Evolutionary conservation across 2,113 vertebrate genomes (phyloP).

Genomic region (Boleophthalmus pectinirostris): DNA sequence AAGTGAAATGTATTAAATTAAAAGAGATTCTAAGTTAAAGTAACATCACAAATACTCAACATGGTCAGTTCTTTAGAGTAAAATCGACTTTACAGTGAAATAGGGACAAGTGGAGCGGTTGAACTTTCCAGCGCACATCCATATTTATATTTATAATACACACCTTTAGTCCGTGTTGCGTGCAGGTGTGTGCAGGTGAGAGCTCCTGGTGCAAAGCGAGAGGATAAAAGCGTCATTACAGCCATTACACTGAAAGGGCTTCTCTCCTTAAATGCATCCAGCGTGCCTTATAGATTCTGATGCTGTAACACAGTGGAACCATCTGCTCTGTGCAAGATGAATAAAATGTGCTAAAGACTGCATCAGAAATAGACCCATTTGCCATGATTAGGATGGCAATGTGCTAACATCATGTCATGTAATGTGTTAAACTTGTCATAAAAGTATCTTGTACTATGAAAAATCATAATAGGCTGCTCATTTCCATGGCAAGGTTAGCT

Average conservation of each 20-base stretch:
- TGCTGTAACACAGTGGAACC: neutral
- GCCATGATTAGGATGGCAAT: neutral
- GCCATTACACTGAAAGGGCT: neutral
- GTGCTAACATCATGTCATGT: neutral
- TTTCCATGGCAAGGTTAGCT: too few relatives aligned
- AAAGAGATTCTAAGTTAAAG: too few relatives aligned
- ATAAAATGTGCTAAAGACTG: neutral
- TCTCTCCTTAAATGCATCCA: neutral
- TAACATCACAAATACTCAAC: too few relatives aligned
- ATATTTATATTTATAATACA: neutral
- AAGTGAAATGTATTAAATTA: too few relatives aligned
- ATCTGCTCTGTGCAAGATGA: neutral
- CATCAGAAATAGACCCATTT: neutral
- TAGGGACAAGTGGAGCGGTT: neutral
- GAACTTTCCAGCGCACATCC: neutral
- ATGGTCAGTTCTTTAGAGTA: slow-evolving; percentile 22
- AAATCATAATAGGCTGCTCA: too few relatives aligned
- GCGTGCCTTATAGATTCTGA: neutral
- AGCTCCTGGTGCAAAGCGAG: neutral
- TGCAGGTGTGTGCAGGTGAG: slow-evolving; percentile 4
- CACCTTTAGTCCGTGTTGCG: neutral
- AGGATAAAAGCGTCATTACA: slow-evolving; percentile 8
- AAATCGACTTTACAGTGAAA: slow-evolving; percentile 6
- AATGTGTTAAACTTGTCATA: neutral
- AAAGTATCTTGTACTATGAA: neutral